Evolutionary conservation across 1,140 invertebrate species (phyloP).

Genomic region (Leptinotarsa texana): DNA sequence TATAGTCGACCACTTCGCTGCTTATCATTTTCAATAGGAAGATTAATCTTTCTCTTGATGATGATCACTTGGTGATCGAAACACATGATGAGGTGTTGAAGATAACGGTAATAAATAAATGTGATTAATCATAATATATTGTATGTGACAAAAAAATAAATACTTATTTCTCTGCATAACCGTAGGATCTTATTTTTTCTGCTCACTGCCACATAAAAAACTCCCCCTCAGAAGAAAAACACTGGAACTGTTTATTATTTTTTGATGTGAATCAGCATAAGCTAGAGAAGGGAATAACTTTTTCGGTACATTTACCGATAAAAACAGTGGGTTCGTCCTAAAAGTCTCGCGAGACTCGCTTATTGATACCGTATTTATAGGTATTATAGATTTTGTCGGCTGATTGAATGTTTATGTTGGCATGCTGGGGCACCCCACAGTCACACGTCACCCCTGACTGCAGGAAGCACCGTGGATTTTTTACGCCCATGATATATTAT

Average conservation of each 20-base stretch:
- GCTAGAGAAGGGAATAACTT: slow-evolving; percentile 27
- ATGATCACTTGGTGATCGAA: too few relatives aligned
- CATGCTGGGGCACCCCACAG: slow-evolving; percentile 25
- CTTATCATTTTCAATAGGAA: too few relatives aligned
- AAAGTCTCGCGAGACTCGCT: slow-evolving; percentile 47
- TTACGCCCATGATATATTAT: neutral
- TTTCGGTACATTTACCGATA: slow-evolving; percentile 52
- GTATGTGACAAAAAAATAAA: too few relatives aligned
- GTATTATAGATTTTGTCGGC: slow-evolving; percentile 55
- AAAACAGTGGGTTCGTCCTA: slow-evolving; percentile 47
- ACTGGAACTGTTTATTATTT: slow-evolving; percentile 11
- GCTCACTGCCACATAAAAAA: neutral
- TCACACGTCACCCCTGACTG: slow-evolving; percentile 25
- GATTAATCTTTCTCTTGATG: too few relatives aligned
- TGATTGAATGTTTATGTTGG: slow-evolving; percentile 54
- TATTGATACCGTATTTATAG: slow-evolving; percentile 55
- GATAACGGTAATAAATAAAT: too few relatives aligned
- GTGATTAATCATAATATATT: too few relatives aligned
- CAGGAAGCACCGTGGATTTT: slow-evolving; percentile 10
- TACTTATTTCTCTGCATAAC: too few relatives aligned
- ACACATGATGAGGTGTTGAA: too few relatives aligned
- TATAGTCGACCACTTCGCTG: too few relatives aligned
- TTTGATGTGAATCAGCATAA: slow-evolving; percentile 25
- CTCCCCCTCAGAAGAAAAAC: neutral
- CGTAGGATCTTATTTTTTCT: too few relatives aligned